Evolutionary conservation across 2,797 vertebrate species (phyloP).

Genomic region (Sternotherus odoratus): DNA sequence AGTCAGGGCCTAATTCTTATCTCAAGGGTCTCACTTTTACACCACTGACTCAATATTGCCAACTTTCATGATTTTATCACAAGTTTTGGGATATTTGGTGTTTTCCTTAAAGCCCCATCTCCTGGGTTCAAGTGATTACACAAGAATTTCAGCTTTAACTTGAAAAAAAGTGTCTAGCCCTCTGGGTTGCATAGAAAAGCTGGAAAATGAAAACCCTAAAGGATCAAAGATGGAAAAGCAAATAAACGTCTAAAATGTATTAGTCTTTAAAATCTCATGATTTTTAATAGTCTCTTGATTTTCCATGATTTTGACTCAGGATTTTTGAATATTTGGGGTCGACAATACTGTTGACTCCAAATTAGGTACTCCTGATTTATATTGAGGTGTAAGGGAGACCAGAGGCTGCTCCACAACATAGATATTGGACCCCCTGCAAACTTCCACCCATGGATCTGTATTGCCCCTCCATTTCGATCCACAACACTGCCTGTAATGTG

Average conservation of each 20-base stretch:
- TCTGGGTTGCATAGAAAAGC: background rate
- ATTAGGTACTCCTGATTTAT: background rate
- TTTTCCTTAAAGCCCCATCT: background rate
- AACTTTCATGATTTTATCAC: background rate
- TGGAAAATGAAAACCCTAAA: background rate
- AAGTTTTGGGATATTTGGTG: background rate
- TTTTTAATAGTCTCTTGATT: background rate
- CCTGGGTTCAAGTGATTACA: background rate
- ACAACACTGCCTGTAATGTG: background rate
- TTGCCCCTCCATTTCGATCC: background rate
- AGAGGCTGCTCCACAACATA: background rate
- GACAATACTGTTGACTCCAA: background rate
- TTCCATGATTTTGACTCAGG: no score
- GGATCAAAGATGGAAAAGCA: background rate
- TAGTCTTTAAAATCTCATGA: background rate
- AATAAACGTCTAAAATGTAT: background rate
- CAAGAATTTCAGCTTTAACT: background rate
- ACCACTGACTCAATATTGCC: accelerated
- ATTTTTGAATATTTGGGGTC: background rate
- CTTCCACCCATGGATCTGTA: background rate
- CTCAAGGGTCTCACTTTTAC: background rate
- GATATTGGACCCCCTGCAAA: background rate
- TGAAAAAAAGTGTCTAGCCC: background rate
- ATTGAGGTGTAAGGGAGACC: background rate
- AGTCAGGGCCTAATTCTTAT: accelerated